A percentile compares a stretch with the other conserved stretches of the same genome.
phyloP scores from a whole-genome alignment of 23 tunicate species.

The Ascidia mentula region DNA sequence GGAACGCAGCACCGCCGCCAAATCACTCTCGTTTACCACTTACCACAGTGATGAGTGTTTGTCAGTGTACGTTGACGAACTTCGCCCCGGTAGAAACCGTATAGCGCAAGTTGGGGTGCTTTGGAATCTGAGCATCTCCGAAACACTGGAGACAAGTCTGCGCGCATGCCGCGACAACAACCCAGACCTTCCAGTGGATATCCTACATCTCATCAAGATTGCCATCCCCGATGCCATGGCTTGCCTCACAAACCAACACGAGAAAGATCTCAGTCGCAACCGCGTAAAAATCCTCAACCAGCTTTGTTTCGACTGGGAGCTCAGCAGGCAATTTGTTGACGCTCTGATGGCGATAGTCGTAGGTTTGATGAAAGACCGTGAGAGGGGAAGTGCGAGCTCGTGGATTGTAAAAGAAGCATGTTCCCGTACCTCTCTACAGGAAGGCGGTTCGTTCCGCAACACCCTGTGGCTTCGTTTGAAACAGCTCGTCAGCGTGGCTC shows the following conservation, averaged over 20 bases:
- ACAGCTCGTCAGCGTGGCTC: not conserved
- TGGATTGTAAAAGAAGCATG: conserved; percentile 58
- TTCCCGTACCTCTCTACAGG: conserved; percentile 26
- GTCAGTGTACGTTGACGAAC: conserved; percentile 65
- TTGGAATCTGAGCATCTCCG: conserved; percentile 28
- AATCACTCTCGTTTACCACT: conserved; percentile 20
- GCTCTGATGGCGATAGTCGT: not conserved
- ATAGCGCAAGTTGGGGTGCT: conserved; percentile 44
- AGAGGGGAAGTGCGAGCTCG: not conserved
- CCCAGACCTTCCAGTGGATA: not conserved
- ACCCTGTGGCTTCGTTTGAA: conserved; percentile 57
- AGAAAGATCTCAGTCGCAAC: conserved; percentile 23
- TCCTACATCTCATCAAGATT: conserved; percentile 24
- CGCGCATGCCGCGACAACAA: not conserved
- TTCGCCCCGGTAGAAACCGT: conserved; percentile 29
- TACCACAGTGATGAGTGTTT: conserved; percentile 42
- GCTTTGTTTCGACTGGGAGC: conserved; percentile 4
- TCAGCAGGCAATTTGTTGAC: not conserved
- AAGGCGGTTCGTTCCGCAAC: conserved; percentile 55
- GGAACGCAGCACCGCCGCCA: conserved; percentile 36
- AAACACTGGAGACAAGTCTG: conserved; percentile 29
- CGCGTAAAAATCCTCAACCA: conserved; percentile 40
- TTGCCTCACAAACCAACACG: conserved; percentile 23
- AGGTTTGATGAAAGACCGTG: not conserved
- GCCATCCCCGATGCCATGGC: conserved; percentile 55